Percentiles rank a stretch among this genome's conserved stretches.
phyloP scores from a whole-genome alignment of 2,113 vertebrate genomes.

The Odocoileus virginianus region DNA sequence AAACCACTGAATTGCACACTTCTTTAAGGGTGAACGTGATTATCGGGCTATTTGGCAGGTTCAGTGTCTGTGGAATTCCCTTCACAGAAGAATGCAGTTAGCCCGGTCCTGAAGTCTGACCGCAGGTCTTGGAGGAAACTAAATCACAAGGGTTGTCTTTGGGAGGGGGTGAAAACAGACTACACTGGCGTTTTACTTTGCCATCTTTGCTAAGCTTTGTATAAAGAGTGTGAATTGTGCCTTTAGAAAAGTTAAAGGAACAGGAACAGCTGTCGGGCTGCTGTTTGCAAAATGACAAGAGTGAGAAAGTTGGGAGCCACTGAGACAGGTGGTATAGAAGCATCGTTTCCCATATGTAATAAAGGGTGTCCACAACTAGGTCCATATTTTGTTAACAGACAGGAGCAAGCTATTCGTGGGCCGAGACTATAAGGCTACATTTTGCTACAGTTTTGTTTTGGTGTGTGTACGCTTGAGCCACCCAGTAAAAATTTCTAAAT shows the following conservation, averaged over 20 bases:
- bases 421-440: background rate
- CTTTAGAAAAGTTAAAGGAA: background rate
- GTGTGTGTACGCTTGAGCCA: background rate
- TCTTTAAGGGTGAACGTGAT: background rate
- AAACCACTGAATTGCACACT: background rate
- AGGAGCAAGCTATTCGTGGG: background rate
- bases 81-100: background rate
- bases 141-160: background rate
- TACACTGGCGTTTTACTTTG: background rate
- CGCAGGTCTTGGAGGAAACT: background rate
- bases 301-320: background rate
- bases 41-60: background rate
- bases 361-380: background rate
- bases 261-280: background rate
- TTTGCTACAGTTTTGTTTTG: background rate
- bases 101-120: background rate
- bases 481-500: background rate
- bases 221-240: background rate
- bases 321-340: background rate
- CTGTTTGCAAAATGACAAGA: background rate
- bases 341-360: background rate
- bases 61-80: background rate
- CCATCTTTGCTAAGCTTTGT: background rate
- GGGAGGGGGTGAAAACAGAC: background rate
- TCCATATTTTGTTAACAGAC: background rate